Evolutionary conservation across 2,113 vertebrate species (phyloP).

Genomic region (human (Homo sapiens)): DNA sequence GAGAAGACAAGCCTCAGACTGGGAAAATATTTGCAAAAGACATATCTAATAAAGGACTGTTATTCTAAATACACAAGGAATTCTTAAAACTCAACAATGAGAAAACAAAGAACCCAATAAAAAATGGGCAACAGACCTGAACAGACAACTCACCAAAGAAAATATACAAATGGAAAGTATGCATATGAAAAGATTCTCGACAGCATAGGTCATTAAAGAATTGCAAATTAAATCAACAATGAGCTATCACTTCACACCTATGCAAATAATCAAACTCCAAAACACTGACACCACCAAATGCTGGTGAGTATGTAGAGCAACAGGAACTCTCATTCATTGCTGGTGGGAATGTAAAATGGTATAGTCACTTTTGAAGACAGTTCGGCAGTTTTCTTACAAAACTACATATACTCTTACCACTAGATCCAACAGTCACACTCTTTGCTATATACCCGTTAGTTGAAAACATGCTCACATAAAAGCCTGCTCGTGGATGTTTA

Average conservation of each 20-base stretch:
- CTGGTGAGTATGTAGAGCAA: neutral
- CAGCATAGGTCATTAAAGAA: neutral
- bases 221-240: neutral
- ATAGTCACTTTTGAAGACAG: slow-evolving; percentile 12
- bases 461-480: neutral
- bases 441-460: neutral
- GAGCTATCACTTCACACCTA: neutral
- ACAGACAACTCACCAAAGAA: neutral
- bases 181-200: neutral
- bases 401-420: slow-evolving; percentile 26
- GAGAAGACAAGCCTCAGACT: neutral
- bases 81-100: neutral
- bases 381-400: slow-evolving; percentile 24
- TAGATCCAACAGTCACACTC: slow-evolving; percentile 11
- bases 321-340: neutral
- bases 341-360: neutral
- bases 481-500: neutral
- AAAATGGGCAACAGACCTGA: neutral
- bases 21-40: neutral
- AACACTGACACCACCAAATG: neutral
- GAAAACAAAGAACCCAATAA: neutral
- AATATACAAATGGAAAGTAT: neutral
- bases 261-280: neutral
- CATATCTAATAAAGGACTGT: neutral
- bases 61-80: neutral